Percentiles rank a stretch among this genome's conserved stretches.
phyloP scores from a whole-genome alignment of 2,113 vertebrate species.

The Sturnira hondurensis region DNA sequence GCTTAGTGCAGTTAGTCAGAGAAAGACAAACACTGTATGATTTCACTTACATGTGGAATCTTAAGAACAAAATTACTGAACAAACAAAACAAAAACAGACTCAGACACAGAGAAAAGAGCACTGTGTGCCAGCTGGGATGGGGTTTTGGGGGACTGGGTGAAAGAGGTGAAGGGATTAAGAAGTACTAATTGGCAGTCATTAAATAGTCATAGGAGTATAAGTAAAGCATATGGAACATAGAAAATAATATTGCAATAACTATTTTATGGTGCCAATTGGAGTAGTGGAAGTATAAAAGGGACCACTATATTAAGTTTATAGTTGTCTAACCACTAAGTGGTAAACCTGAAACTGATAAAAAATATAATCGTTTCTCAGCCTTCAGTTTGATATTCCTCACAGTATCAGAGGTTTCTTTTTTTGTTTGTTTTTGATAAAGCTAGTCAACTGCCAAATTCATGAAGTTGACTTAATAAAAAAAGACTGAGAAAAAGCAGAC shows the following conservation, averaged over 20 bases:
- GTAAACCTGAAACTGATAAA: neutral
- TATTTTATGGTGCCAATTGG: neutral
- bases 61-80: neutral
- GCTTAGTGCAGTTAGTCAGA: neutral
- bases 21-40: neutral
- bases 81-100: neutral
- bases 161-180: neutral
- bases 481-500: neutral
- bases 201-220: neutral
- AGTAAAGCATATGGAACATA: neutral
- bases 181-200: neutral
- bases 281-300: too few relatives aligned
- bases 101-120: neutral
- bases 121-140: neutral
- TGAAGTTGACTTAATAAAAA: conserved; percentile 10
- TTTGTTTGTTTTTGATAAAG: neutral
- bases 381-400: neutral
- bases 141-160: neutral
- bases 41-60: neutral
- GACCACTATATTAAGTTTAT: neutral
- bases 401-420: neutral
- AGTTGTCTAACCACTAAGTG: neutral
- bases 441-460: neutral
- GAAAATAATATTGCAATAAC: neutral
- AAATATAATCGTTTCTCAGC: neutral